A percentile compares a stretch with the other conserved stretches of the same genome.
Conservation (phyloP, 2,888 invertebrate species). For the Leucophenga montana region DNA sequence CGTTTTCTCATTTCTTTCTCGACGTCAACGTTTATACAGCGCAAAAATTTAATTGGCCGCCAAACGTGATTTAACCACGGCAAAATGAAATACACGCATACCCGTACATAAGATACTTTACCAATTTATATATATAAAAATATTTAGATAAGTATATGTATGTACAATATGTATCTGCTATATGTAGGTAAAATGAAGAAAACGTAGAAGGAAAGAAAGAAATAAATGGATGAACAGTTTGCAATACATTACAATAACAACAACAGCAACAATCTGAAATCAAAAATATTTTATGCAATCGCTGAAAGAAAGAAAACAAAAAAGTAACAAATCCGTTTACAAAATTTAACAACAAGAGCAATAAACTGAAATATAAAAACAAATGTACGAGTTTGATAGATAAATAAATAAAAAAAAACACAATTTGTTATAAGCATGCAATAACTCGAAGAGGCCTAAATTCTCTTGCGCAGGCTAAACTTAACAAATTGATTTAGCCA, state of each 20-base stretch:
- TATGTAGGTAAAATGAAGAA: background rate
- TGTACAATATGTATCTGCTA: background rate
- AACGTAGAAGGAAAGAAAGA: conserved; percentile 15
- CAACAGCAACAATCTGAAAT: conserved; percentile 21
- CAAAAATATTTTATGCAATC: conserved; percentile 43
- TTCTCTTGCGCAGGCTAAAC: too few relatives aligned
- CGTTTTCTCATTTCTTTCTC: conserved; percentile 32
- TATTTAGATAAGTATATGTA: background rate
- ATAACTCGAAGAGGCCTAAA: background rate
- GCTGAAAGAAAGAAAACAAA: conserved; percentile 13
- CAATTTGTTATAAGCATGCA: background rate
- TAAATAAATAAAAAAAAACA: conserved; percentile 9
- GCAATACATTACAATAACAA: background rate
- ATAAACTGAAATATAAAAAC: background rate
- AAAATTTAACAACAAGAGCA: conserved; percentile 12
- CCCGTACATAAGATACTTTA: conserved; percentile 11
- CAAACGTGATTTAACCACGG: conserved; percentile 47
- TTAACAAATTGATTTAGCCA: too few relatives aligned
- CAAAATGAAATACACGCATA: conserved; percentile 19
- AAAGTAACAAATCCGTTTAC: conserved; percentile 5
- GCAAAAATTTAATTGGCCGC: conserved; percentile 53
- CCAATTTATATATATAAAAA: background rate
- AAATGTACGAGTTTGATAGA: background rate
- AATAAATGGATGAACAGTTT: conserved; percentile 33
- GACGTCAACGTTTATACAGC: conserved; percentile 34